phyloP scores from a whole-genome alignment of 2,888 invertebrate genomes.

The Heliconius ismenius region DNA sequence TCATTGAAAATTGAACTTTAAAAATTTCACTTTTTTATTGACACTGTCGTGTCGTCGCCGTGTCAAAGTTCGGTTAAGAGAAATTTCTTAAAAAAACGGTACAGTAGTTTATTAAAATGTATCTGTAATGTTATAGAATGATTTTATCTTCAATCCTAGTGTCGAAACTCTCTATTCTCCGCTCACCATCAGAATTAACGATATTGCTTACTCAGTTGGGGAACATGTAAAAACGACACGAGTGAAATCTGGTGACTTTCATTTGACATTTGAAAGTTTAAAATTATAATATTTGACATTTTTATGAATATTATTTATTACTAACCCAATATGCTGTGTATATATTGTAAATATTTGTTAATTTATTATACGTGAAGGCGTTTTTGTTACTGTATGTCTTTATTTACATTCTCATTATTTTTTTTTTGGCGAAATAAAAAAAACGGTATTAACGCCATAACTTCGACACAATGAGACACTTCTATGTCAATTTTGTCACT shows the following conservation, averaged over 20 bases:
- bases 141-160: not conserved
- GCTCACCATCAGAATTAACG: not conserved
- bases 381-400: not conserved
- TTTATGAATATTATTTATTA: not conserved
- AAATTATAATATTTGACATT: too few species aligned
- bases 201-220: not conserved
- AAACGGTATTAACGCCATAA: not conserved
- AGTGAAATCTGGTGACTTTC: conserved; percentile 1
- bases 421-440: too few species aligned
- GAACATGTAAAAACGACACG: not conserved
- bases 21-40: not conserved
- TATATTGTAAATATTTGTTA: not conserved
- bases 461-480: not conserved
- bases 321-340: not conserved
- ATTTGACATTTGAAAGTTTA: not conserved
- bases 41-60: not conserved
- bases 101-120: not conserved
- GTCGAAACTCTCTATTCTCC: not conserved
- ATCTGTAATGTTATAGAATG: not conserved
- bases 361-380: not conserved
- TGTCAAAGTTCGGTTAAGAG: not conserved
- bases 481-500: not conserved
- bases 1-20: not conserved
- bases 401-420: too few species aligned
- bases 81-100: not conserved